These are phyloP conservation scores for Scarus forsteni DNA, from an alignment of 2,797 vertebrate species.

Conservation along the genomic window DNA sequence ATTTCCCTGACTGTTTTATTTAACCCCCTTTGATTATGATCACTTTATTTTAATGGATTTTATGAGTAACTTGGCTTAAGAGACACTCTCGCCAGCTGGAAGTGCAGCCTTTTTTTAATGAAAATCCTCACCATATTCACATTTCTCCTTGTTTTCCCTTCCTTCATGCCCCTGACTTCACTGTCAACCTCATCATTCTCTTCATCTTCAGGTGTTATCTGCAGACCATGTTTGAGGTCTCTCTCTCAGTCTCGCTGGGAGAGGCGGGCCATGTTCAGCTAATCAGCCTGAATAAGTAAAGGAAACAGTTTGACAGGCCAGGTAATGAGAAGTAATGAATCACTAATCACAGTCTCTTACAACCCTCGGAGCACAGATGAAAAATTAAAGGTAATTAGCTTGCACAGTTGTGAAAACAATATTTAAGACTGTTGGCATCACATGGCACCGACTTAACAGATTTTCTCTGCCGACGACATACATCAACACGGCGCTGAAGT, in stretches of 20 bases:
- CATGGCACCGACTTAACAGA: constrained; percentile 77
- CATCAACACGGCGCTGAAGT: constrained; percentile 67
- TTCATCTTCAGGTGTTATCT: constrained; percentile 45
- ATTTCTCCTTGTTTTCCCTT: neutral
- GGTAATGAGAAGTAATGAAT: constrained; percentile 86
- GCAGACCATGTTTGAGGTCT: constrained; percentile 69
- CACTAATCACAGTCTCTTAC: constrained; percentile 82
- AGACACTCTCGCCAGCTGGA: too few species aligned
- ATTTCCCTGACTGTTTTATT: neutral
- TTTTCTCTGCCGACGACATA: constrained; percentile 73
- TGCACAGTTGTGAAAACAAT: constrained; percentile 83
- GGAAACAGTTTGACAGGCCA: constrained; percentile 85
- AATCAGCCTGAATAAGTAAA: constrained; percentile 84
- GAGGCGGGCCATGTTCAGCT: constrained; percentile 79
- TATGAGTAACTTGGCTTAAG: neutral
- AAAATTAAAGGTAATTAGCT: constrained; percentile 86
- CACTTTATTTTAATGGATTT: neutral
- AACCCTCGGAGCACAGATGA: constrained; percentile 83
- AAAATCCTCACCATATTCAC: neutral
- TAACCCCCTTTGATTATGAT: constrained; percentile 10
- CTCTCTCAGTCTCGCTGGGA: constrained; percentile 63
- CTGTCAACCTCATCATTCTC: constrained; percentile 16
- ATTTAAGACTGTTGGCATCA: constrained; percentile 82
- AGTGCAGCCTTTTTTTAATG: too few species aligned
- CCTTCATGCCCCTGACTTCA: neutral